Base-by-base conservation (phyloP, 2,888 invertebrate species). In the Apodemia mormo region DNA sequence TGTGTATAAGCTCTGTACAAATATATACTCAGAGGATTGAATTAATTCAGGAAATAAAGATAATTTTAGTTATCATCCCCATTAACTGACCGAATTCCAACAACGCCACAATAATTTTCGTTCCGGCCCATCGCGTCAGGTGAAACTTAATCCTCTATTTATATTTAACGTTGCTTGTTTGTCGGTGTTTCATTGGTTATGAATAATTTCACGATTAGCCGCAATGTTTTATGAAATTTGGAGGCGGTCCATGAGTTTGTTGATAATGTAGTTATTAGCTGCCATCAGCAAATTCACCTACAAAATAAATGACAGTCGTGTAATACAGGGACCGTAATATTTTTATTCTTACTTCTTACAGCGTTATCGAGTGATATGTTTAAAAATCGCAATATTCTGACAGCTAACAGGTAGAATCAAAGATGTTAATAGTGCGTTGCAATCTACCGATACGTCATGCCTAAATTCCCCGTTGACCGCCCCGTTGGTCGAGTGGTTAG, bases 31-130 rank as follows among this genome's bases (percentile, higher is more conserved):
- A 33, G 1, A 33, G 61, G 61, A 29, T 33, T 12, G 61, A 10
- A 45, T 45, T 45, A 45, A 61, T 61, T 61, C 33, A 61, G 61
- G 10, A 33, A 58, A 33, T 61, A 4, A 61, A 5, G 33, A 33
- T 61, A 61, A 61, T 61, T 61, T 61, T 61, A 61, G 61, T 33
- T 61, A 61, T 61, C 12, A 61, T 61, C 61, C 61, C 61, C 29
- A 61, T 33, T 33, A 61, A 61, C 33, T 61, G 61, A 61, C 61
- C 61, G 30, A 61, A 61, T 61, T 33, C 33, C 33, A 33, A 61
- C 61, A 61, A 14, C 9, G 61, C 61, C 30, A 61, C 14, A 61
- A 58, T 58, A 22, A 61, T 61, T 61, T 33, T 14, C 30, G 2
- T 14, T 33, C 6, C 14, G 14, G 61, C 33, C 12, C 61, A 33